Evolutionary conservation across 2,888 invertebrate genomes (phyloP).

Genomic region (Hololepta plana): DNA sequence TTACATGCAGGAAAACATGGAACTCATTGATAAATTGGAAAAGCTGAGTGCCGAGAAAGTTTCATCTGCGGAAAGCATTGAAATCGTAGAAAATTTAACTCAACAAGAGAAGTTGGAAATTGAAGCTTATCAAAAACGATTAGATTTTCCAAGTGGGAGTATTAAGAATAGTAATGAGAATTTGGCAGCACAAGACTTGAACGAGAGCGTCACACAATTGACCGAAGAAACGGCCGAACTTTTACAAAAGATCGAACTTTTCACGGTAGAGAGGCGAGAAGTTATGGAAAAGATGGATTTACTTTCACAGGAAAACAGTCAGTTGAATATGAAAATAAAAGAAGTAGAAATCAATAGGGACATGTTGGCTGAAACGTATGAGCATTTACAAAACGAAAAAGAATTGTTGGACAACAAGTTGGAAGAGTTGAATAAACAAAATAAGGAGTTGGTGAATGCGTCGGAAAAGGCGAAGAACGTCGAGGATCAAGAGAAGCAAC

Average conservation of each 20-base stretch:
- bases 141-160: no score
- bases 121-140: conserved; percentile 48
- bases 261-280: conserved; percentile 48
- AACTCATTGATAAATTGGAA: conserved; percentile 50
- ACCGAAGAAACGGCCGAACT: conserved; percentile 46
- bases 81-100: conserved; percentile 52
- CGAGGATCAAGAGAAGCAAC: conserved; percentile 3
- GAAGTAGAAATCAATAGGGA: conserved; percentile 29
- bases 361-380: conserved; percentile 25
- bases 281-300: conserved; percentile 49
- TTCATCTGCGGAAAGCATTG: conserved; percentile 58
- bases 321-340: conserved; percentile 31
- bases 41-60: conserved; percentile 54
- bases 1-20: conserved; percentile 56
- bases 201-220: conserved; percentile 37
- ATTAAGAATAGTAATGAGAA: conserved; percentile 17
- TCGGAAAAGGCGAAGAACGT: conserved; percentile 14
- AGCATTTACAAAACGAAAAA: conserved; percentile 29
- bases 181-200: conserved; percentile 25
- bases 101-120: conserved; percentile 52
- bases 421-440: conserved; percentile 14
- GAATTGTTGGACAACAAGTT: conserved; percentile 28
- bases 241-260: conserved; percentile 46
- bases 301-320: conserved; percentile 40
- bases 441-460: conserved; percentile 14